Conservation (phyloP, 2,888 invertebrate species). For the Sthenelais limicola region DNA sequence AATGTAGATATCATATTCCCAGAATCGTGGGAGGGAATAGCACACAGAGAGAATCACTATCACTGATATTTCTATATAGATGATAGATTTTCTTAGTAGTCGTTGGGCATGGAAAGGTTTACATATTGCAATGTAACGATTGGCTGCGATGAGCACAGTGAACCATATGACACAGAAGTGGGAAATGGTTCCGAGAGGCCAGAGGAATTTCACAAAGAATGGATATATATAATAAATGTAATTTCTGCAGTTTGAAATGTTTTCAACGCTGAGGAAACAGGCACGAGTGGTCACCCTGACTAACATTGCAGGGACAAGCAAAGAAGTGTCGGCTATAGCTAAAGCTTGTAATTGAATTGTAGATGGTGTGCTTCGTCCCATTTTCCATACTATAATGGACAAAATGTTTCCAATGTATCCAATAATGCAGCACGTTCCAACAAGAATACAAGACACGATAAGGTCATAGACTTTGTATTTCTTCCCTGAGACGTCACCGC, state of each 20-base stretch:
- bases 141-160: constrained; percentile 7
- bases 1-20: not conserved
- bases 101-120: not conserved
- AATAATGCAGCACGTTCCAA: not conserved
- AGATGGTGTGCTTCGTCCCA: not conserved
- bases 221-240: constrained; percentile 7
- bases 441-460: not conserved
- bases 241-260: not conserved
- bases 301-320: not conserved
- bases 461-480: too few relatives aligned
- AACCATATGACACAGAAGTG: constrained; percentile 16
- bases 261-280: not conserved
- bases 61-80: not conserved
- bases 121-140: constrained; percentile 10
- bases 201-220: constrained; percentile 16
- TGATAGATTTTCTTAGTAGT: constrained; percentile 4
- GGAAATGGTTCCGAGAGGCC: not conserved
- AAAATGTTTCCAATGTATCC: not conserved
- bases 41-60: not conserved
- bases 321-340: not conserved
- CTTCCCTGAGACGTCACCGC: too few relatives aligned
- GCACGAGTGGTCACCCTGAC: not conserved
- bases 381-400: constrained; percentile 1
- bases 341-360: constrained; percentile 6
- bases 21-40: constrained; percentile 4